Evolutionary conservation across 2,113 vertebrate genomes (phyloP), one percentile per base, ranked within the genome.

Genomic region (Prunella fulvescens): DNA sequence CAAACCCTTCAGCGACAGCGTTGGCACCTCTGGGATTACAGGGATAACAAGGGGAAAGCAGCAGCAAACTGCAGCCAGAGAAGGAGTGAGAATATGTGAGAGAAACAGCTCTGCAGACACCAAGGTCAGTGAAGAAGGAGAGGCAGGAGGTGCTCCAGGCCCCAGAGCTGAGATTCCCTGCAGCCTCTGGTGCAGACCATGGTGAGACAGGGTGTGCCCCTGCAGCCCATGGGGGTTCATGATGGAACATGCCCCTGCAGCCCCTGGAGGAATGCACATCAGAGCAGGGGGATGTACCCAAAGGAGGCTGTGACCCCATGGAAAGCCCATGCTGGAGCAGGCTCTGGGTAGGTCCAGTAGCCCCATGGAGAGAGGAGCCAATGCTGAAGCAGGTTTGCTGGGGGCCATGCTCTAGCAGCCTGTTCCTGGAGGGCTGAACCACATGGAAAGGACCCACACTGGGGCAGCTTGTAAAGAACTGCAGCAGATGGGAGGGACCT

Each of bases 1-100:
- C 10, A 6, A 53, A 26, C 22, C 19, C 12, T 53, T 42, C n/a
- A 37, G 56, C 0, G 0, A 70, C 35, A 53, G 39, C 1, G 0
- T 12, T 5, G 28, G 74, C 13, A 13, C 11, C 29, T 58, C 50
- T 8, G 65, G 24, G 24, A 35, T 58, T 29, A 51, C 33, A 45
- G 19, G 78, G 28, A 9, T 44, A 61, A 35, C 53, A 26, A 44
- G 45, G 11, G 50, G 8, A 54, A 48, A 50, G 35, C n/a, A 83
- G 62, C 35, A 69, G 56, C 31, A 69, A 69, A 65, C 7, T 33
- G 29, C 50, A 82, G 39, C 14, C n/a, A 39, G 17, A 39, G 45
- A 47, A 85, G 7, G 22, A 42, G 3, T 19, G n/a, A 61, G 66
- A 67, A n/a, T 19, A 51, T 2, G 0, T 24, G 17, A 58, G 9